Percentiles rank a stretch among this genome's conserved stretches.
These are phyloP conservation scores for Aegithalos caudatus DNA, from an alignment of 2,113 vertebrate genomes.

Conservation along the genomic window DNA sequence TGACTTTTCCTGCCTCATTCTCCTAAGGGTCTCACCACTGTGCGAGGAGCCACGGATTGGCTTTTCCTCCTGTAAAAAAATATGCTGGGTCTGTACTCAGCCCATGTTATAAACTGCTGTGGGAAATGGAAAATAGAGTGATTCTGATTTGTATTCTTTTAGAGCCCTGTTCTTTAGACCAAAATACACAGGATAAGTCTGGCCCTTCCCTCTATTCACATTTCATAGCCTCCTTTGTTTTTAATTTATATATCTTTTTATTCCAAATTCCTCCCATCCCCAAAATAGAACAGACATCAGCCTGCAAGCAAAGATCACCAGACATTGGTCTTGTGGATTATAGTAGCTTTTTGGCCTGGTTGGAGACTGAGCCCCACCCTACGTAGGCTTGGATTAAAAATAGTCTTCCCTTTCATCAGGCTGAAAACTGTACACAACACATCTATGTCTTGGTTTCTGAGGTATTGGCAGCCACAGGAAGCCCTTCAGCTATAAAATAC, in stretches of 20 bases:
- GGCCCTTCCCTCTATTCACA: slow-evolving; percentile 52
- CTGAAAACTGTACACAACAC: slow-evolving; percentile 26
- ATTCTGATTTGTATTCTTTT: neutral
- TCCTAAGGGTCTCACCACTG: neutral
- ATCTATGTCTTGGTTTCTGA: neutral
- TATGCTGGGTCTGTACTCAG: neutral
- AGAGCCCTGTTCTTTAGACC: slow-evolving; percentile 4
- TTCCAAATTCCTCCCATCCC: slow-evolving; percentile 58
- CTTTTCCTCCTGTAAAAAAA: neutral
- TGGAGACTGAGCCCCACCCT: slow-evolving; percentile 70
- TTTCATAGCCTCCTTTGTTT: slow-evolving; percentile 57
- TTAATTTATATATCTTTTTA: slow-evolving; percentile 40
- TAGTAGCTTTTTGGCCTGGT: slow-evolving; percentile 69
- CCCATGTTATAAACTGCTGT: neutral
- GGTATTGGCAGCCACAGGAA: neutral
- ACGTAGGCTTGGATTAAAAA: slow-evolving; percentile 66
- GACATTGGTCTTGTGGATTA: slow-evolving; percentile 68
- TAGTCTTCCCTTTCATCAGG: slow-evolving; percentile 64
- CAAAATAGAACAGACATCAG: slow-evolving; percentile 73
- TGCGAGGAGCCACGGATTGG: neutral
- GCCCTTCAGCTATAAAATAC: neutral
- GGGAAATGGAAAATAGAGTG: slow-evolving; percentile 25
- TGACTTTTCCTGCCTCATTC: neutral
- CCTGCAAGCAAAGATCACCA: slow-evolving; percentile 71
- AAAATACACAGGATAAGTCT: slow-evolving; percentile 47